Percentiles rank a stretch among this genome's conserved stretches.
phyloP scores from a whole-genome alignment of 2,888 invertebrate species.

The Margaritifera margaritifera region DNA sequence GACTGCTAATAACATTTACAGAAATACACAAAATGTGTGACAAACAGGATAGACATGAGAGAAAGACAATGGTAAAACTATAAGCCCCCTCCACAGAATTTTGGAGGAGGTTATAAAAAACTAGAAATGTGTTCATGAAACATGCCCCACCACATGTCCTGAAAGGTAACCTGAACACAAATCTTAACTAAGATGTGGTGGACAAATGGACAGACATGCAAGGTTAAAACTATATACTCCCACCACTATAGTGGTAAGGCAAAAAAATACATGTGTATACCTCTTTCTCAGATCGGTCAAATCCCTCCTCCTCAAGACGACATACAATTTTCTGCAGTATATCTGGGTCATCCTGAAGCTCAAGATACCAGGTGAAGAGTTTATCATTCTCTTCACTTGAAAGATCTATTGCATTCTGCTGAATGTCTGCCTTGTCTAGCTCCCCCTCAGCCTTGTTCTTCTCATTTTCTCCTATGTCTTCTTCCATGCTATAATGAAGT shows the following conservation, averaged over 20 bases:
- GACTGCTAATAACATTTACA: too few relatives aligned
- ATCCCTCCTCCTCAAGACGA: slow-evolving; percentile 15
- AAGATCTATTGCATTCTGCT: not conserved
- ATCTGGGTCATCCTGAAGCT: slow-evolving; percentile 10
- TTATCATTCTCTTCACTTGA: slow-evolving; percentile 16
- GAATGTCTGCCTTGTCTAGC: not conserved
- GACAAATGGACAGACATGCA: too few relatives aligned
- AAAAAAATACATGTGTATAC: not conserved
- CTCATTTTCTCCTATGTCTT: not conserved
- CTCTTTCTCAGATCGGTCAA: slow-evolving; percentile 13
- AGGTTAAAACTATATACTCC: not conserved
- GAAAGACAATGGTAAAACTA: too few relatives aligned
- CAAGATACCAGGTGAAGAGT: slow-evolving; percentile 18
- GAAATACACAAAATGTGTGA: too few relatives aligned
- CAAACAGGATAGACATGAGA: too few relatives aligned
- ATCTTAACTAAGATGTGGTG: not conserved
- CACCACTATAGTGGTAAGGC: not conserved
- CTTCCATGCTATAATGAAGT: not conserved
- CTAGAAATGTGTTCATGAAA: too few relatives aligned
- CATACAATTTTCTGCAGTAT: slow-evolving; percentile 8
- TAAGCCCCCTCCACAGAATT: too few relatives aligned
- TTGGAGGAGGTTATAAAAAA: too few relatives aligned
- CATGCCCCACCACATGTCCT: too few relatives aligned
- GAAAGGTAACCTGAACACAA: slow-evolving; percentile 1
- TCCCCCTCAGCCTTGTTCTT: slow-evolving; percentile 1